Evolutionary conservation across 2,113 vertebrate species (phyloP).

Genomic region (Cyanoderma ruficeps): DNA sequence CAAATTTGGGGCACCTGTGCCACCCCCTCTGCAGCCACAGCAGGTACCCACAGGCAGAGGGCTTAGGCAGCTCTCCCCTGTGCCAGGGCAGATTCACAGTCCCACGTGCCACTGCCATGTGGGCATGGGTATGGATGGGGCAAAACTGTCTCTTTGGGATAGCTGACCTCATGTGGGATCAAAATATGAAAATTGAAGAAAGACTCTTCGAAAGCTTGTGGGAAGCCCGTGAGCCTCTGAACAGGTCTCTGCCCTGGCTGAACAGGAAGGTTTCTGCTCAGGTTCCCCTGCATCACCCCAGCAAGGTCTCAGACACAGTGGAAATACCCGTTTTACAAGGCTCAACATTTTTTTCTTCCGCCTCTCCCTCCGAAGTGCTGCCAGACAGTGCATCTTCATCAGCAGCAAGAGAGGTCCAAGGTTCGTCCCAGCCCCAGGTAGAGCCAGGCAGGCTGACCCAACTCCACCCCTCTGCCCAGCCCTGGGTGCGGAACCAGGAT

Average conservation of each 20-base stretch:
- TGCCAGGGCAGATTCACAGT: accelerated
- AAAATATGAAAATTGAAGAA: neutral
- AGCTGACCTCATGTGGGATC: neutral
- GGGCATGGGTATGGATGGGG: too few species aligned
- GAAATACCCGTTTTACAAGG: neutral
- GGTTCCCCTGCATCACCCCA: neutral
- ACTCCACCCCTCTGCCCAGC: neutral
- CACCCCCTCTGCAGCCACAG: accelerated
- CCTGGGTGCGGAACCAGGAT: neutral
- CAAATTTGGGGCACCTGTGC: neutral
- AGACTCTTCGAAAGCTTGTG: neutral
- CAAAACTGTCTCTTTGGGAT: neutral
- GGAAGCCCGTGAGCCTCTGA: neutral
- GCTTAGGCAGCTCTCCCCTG: neutral
- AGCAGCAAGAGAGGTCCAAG: neutral
- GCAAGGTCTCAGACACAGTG: neutral
- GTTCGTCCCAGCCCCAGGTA: neutral
- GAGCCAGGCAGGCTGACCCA: neutral
- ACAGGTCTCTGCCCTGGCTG: neutral
- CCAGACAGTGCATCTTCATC: neutral
- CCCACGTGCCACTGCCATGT: neutral
- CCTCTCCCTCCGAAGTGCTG: neutral
- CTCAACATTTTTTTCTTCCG: neutral
- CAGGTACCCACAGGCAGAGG: accelerated
- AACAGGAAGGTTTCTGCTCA: neutral